Base-by-base conservation (phyloP, 2,888 invertebrate species). In the Dione juno region DNA sequence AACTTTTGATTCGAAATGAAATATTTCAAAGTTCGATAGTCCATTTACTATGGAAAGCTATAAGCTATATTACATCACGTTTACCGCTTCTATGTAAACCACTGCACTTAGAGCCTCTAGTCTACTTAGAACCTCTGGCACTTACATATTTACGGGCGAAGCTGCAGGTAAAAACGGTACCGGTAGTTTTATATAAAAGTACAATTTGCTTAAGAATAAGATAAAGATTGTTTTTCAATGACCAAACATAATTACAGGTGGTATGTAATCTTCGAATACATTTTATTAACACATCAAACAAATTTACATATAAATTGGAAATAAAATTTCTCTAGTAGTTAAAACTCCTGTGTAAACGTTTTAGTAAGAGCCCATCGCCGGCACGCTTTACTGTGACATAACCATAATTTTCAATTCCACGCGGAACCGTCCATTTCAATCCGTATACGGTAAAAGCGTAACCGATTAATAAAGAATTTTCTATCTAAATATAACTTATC, bases 371-470 rank as follows among this genome's bases (percentile, higher is more conserved):
- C 45, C 14, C 21, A 21, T 13, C 8, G n/a, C 28, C 37, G 54
- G 65, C 70, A 68, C 66, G 52, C 53, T 66, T 67, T 66, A 54
- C 52, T 63, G 67, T 77, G 72, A 77, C 65, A 71, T 76, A 76
- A 76, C 76, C 48, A 59, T 67, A 69, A 74, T 71, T 74, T 72
- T 52, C 73, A 68, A 72, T 70, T 72, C 65, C 35, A 68, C 66
- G 59, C 70, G 72, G 72, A 66, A 70, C 64, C 65, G 67, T 66
- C 16, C 5, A 57, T 10, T 57, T 63, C 70, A 77, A 76, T 74
- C 64, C 69, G 67, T 66, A 70, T 71, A 76, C 66, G 59, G 77
- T 76, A 77, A 77, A 77, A 77, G 77, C 77, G 77, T 76, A 66
- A 54, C 68, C 45, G 54, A 68, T 68, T 61, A 19, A 28, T 53